Evolutionary conservation across 2,113 vertebrate species (phyloP).

Genomic region (Phodopus roborovskii): DNA sequence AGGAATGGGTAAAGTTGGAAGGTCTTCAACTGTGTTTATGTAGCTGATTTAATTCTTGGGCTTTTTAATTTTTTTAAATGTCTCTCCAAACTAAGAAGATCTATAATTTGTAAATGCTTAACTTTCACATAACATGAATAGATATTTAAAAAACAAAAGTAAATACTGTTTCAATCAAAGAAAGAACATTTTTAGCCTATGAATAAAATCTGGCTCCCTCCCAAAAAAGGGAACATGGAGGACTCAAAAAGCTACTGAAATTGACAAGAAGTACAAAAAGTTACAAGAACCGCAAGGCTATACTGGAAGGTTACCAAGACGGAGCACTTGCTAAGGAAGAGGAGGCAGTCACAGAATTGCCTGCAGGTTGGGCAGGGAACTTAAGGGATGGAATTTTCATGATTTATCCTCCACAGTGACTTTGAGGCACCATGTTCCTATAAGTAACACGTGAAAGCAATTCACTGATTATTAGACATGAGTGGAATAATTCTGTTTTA

Average conservation of each 20-base stretch:
- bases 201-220: background rate
- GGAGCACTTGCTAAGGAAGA: background rate
- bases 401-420: background rate
- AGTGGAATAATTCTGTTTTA: background rate
- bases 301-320: background rate
- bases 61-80: background rate
- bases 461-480: background rate
- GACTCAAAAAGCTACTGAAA: background rate
- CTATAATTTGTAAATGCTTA: background rate
- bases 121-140: background rate
- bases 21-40: background rate
- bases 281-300: background rate
- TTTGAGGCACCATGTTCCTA: background rate
- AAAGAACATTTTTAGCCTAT: background rate
- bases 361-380: background rate
- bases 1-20: background rate
- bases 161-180: slow-evolving; percentile 7
- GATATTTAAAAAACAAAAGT: background rate
- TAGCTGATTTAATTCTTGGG: background rate
- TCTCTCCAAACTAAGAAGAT: background rate
- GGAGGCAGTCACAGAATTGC: background rate
- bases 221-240: background rate
- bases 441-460: background rate
- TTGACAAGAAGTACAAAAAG: background rate
- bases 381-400: background rate